A percentile compares a stretch with the other conserved stretches of the same genome.
phyloP scores from a whole-genome alignment of 2,797 vertebrate species.

The Anabacerthia variegaticeps region DNA sequence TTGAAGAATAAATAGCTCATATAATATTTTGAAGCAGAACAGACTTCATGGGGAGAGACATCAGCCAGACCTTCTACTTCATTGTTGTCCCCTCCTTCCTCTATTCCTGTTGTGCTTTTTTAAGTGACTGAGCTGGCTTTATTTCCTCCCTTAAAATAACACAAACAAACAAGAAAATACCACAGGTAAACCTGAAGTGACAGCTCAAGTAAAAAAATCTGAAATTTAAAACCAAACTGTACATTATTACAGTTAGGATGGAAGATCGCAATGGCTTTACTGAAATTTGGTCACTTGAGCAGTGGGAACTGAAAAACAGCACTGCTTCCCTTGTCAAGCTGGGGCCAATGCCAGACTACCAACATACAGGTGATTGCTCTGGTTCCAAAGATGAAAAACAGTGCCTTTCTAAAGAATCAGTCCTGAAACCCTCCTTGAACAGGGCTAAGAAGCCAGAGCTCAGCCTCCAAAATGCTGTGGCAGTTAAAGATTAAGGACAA shows the following conservation, averaged over 20 bases:
- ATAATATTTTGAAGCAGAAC: not conserved
- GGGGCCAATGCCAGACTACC: not conserved
- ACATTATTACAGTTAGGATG: not conserved
- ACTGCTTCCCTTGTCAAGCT: not conserved
- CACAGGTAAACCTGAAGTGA: not conserved
- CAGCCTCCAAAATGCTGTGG: not conserved
- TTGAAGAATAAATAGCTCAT: slow-evolving; percentile 42
- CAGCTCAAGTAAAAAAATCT: not conserved
- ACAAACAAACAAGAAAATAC: not conserved
- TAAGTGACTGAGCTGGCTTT: slow-evolving; percentile 19
- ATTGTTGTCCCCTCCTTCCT: not conserved
- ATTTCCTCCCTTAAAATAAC: not conserved
- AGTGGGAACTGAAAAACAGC: not conserved
- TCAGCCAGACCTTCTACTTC: not conserved
- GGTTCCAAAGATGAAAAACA: not conserved
- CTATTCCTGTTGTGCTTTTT: slow-evolving; percentile 13
- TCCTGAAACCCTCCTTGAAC: not conserved
- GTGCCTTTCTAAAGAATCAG: not conserved
- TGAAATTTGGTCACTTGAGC: not conserved
- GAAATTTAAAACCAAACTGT: not conserved
- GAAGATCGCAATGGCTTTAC: not conserved
- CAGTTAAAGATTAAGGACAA: not conserved
- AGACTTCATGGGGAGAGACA: slow-evolving; percentile 21
- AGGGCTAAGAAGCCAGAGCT: not conserved
- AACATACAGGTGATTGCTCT: not conserved